phyloP scores from a whole-genome alignment of 1,140 invertebrate genomes.

The Camponotus vicinus region DNA sequence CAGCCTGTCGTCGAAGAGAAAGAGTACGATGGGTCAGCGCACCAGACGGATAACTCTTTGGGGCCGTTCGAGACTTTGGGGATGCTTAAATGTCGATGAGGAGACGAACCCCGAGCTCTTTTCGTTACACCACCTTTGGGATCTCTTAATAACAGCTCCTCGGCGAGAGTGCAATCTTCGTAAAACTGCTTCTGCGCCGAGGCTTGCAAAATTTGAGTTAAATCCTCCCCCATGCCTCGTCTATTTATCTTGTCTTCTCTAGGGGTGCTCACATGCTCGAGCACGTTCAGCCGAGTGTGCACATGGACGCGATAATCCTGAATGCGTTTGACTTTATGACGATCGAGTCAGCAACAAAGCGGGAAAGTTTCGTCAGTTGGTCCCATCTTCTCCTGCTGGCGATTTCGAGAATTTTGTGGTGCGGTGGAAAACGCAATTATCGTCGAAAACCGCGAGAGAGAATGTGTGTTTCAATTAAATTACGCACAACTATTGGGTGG shows the following conservation, averaged over 20 bases:
- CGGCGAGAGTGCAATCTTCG: conserved; percentile 83
- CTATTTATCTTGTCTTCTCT: conserved; percentile 68
- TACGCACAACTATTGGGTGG: not conserved
- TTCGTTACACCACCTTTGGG: conserved; percentile 52
- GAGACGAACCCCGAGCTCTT: not conserved
- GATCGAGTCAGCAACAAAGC: conserved; percentile 18
- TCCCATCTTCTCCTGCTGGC: too few species aligned
- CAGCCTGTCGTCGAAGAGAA: conserved; percentile 66
- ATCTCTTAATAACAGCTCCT: conserved; percentile 81
- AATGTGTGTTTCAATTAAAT: conserved; percentile 16
- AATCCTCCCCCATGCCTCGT: conserved; percentile 55
- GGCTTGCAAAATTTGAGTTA: conserved; percentile 80
- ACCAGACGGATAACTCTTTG: conserved; percentile 74
- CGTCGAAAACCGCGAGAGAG: not conserved
- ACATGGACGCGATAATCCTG: conserved; percentile 20
- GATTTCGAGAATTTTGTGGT: not conserved
- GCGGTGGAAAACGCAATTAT: conserved; percentile 23
- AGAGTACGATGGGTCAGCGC: conserved; percentile 58
- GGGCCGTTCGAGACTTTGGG: conserved; percentile 11
- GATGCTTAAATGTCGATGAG: conserved; percentile 50
- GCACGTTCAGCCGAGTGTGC: conserved; percentile 44
- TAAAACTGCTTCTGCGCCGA: conserved; percentile 83
- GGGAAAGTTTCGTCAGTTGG: conserved; percentile 22
- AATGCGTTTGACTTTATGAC: conserved; percentile 20
- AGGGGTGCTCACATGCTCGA: conserved; percentile 25